Conservation (phyloP, 1,140 invertebrate genomes). For the Plectus sambesii region DNA sequence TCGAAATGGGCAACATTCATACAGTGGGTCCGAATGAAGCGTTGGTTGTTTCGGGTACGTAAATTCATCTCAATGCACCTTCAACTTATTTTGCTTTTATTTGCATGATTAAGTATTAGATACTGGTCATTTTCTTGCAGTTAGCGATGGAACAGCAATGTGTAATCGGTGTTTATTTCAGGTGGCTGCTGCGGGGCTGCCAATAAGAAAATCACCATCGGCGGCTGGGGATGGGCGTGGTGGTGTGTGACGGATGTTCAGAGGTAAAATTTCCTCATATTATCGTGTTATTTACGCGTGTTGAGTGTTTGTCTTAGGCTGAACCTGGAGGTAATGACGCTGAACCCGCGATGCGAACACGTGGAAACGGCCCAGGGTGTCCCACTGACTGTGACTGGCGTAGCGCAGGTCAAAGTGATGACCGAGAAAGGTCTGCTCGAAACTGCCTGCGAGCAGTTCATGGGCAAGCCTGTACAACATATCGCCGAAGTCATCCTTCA, state of each 20-base stretch:
- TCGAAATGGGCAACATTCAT: conserved; percentile 84
- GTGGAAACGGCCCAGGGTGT: conserved; percentile 91
- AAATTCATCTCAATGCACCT: conserved; percentile 77
- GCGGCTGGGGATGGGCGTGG: conserved; percentile 96
- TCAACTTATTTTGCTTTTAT: conserved; percentile 94
- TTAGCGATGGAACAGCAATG: conserved; percentile 89
- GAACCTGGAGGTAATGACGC: conserved; percentile 68
- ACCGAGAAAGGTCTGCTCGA: conserved; percentile 84
- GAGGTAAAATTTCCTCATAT: conserved; percentile 61
- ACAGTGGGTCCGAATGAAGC: conserved; percentile 88
- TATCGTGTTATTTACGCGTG: conserved; percentile 27
- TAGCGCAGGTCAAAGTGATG: conserved; percentile 84
- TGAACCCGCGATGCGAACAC: conserved; percentile 86
- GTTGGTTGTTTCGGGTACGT: conserved; percentile 82
- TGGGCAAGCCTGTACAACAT: conserved; percentile 78
- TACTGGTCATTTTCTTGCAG: conserved; percentile 80
- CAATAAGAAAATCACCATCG: conserved; percentile 77
- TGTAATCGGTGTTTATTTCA: conserved; percentile 77
- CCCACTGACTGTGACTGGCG: conserved; percentile 83
- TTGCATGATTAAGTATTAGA: conserved; percentile 76
- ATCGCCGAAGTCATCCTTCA: conserved; percentile 87
- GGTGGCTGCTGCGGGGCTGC: conserved; percentile 85
- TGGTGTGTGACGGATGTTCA: conserved; percentile 93
- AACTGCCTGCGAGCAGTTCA: conserved; percentile 90
- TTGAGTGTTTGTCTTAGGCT: conserved; percentile 23